Base-by-base conservation (phyloP, 2,888 invertebrate genomes). In the Epistrophe eligans region DNA sequence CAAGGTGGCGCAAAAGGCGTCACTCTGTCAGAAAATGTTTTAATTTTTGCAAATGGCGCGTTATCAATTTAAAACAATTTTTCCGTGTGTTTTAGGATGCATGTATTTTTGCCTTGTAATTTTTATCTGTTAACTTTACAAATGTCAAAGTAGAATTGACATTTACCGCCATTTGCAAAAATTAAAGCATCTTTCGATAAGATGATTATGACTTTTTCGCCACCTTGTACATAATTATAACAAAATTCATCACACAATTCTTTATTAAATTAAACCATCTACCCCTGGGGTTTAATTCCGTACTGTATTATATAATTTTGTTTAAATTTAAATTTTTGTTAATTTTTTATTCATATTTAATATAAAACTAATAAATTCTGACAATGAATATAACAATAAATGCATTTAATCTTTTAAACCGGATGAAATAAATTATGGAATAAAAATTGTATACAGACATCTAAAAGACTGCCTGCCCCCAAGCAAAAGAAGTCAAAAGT, bases 401-500 rank as follows among this genome's bases (percentile, higher is more conserved):
- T 11, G 1, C 38, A 58, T 58, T 58, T 3, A 58, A 2, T 58
- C 11, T 13, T 11, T 38, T 17, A 17, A 35, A 38, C 58, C 58
- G 58, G 58, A 58, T 58, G 2, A 17, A 10, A 58, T 17, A 58
- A 57, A 35, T 57, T n/a, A 15, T 28, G 3, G 24, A 52, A 52
- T 15, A 24, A 24, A 11, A 52, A 13, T 7, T 55, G 7, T 57
- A n/a, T n/a, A n/a, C 1, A n/a, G 35, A 57, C 1, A 52, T 52
- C 24, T 52, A 2, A 7, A 2, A 13, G 1, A n/a, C n/a, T n/a
- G n/a, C n/a, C 15, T 28, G 28, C 17, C 35, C 57, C 15, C 11
- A 17, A 38, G 58, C 58, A 2, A 2, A 57, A 57, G 32, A 57
- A n/a, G 35, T 57, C 17, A 57, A 32, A 55, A 40, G 52, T 70